Evolutionary conservation across 2,888 invertebrate genomes (phyloP).

Genomic region (Neuroscelio doddi): DNA sequence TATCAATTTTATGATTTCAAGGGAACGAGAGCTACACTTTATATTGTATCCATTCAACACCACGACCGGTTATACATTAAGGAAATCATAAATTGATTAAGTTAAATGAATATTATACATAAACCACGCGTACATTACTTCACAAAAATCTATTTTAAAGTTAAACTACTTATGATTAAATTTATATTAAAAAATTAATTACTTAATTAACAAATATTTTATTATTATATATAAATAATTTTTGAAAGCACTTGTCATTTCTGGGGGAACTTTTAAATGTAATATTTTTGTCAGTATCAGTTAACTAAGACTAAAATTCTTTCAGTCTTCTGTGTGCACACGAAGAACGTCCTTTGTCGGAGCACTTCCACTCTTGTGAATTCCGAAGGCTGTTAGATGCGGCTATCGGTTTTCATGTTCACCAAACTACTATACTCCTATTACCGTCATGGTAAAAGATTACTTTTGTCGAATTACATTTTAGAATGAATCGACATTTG

Average conservation of each 20-base stretch:
- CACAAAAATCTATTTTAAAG: no score
- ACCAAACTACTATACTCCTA: constrained; percentile 16
- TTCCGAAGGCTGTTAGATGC: constrained; percentile 17
- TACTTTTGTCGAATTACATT: constrained; percentile 15
- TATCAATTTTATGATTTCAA: constrained; percentile 34
- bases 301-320: constrained; percentile 6
- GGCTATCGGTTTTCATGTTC: constrained; percentile 23
- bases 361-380: constrained; percentile 27
- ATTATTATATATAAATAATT: no score
- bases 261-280: no score
- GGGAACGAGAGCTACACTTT: constrained; percentile 14
- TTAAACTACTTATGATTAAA: no score
- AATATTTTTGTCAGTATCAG: not conserved
- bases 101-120: not conserved
- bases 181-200: no score
- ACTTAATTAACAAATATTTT: no score
- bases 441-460: constrained; percentile 17
- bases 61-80: no score
- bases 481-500: constrained; percentile 1
- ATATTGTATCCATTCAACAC: no score
- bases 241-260: no score
- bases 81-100: constrained; percentile 22
- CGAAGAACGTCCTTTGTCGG: constrained; percentile 19
- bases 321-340: not conserved
- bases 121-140: constrained; percentile 1